Evolutionary conservation across 2,113 vertebrate species (phyloP).

Genomic region (Pionites leucogaster): DNA sequence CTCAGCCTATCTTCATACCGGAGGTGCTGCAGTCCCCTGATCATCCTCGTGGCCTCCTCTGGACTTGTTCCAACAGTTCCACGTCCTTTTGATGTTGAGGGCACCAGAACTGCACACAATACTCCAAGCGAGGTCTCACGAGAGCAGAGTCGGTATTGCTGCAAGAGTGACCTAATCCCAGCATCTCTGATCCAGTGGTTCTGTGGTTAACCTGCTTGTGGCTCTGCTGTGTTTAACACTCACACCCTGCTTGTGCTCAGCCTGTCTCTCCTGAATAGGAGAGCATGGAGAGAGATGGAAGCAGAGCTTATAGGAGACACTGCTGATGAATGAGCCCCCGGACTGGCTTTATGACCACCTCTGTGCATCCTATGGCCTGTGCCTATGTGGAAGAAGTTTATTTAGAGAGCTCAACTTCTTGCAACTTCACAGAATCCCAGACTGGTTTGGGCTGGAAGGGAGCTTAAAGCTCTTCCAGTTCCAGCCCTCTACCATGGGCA

Average conservation of each 20-base stretch:
- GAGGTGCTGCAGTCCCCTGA: no score
- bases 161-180: background rate
- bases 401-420: background rate
- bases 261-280: background rate
- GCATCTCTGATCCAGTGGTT: background rate
- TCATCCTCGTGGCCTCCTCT: no score
- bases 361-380: background rate
- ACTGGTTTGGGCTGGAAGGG: background rate
- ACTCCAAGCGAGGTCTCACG: no score
- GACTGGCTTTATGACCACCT: background rate
- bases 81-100: no score
- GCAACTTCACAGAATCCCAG: background rate
- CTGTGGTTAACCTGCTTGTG: background rate
- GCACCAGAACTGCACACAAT: no score
- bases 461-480: background rate
- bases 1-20: no score
- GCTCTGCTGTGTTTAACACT: background rate
- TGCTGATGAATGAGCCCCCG: background rate
- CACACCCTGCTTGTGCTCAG: accelerated
- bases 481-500: background rate
- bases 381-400: background rate
- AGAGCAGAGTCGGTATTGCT: background rate
- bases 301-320: background rate
- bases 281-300: background rate
- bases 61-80: no score